These are phyloP conservation scores for Lepeophtheirus salmonis DNA, from an alignment of 1,140 invertebrate species.

Conservation along the genomic window DNA sequence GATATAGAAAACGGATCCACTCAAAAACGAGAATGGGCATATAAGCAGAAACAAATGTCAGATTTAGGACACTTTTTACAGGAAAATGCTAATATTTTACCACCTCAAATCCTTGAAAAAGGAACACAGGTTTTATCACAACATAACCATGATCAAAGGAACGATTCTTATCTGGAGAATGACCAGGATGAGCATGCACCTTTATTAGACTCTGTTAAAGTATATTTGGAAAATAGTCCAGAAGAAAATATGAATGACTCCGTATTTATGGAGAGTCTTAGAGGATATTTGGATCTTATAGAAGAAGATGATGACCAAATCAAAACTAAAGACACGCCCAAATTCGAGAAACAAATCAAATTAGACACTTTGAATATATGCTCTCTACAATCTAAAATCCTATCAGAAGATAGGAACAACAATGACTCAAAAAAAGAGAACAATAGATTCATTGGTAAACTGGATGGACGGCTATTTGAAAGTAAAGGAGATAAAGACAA, in stretches of 20 bases:
- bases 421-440: neutral
- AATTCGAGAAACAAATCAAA: too few relatives aligned
- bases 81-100: neutral
- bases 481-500: neutral
- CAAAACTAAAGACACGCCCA: neutral
- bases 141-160: neutral
- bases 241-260: neutral
- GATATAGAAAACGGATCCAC: too few relatives aligned
- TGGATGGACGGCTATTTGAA: neutral
- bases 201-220: neutral
- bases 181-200: neutral
- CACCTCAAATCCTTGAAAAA: neutral
- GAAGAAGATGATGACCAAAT: neutral
- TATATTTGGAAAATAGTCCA: neutral
- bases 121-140: neutral
- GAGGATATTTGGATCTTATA: neutral
- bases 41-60: constrained; percentile 5
- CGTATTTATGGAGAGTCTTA: neutral
- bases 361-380: neutral
- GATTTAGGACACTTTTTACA: neutral
- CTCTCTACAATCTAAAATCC: neutral
- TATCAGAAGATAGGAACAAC: neutral
- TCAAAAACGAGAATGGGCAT: neutral
- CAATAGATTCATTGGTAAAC: neutral
- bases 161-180: neutral